Evolutionary conservation across 2,888 invertebrate species (phyloP).

Genomic region (Erebia aethiops): DNA sequence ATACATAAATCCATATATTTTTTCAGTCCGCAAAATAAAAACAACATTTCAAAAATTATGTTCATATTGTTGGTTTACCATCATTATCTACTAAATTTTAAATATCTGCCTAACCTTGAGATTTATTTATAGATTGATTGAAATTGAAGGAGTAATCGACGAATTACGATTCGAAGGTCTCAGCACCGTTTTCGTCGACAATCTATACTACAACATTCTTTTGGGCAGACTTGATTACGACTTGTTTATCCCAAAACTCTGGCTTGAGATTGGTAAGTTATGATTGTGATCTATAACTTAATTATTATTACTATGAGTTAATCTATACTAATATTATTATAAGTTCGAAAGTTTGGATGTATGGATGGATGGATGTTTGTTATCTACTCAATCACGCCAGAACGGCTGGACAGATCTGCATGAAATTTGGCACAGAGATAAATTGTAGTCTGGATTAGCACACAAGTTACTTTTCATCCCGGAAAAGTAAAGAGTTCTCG

Average conservation of each 20-base stretch:
- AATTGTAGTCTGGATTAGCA: no score
- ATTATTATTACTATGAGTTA: no score
- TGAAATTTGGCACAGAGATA: no score
- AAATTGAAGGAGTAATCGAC: background rate
- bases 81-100: background rate
- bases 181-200: background rate
- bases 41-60: no score
- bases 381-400: no score
- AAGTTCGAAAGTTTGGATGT: no score
- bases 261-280: conserved; percentile 5
- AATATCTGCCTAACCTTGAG: background rate
- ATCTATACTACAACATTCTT: conserved; percentile 9
- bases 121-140: background rate
- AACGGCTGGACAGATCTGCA: no score
- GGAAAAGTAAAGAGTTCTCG: no score
- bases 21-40: no score
- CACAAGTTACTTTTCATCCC: no score
- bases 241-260: background rate
- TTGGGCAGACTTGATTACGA: conserved; percentile 7
- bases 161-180: background rate
- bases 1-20: no score
- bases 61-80: background rate
- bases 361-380: no score
- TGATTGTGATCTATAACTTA: background rate
- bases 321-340: background rate